These are phyloP conservation scores for Takifugu ocellatus DNA, from an alignment of 2,797 vertebrate genomes.

Conservation along the genomic window DNA sequence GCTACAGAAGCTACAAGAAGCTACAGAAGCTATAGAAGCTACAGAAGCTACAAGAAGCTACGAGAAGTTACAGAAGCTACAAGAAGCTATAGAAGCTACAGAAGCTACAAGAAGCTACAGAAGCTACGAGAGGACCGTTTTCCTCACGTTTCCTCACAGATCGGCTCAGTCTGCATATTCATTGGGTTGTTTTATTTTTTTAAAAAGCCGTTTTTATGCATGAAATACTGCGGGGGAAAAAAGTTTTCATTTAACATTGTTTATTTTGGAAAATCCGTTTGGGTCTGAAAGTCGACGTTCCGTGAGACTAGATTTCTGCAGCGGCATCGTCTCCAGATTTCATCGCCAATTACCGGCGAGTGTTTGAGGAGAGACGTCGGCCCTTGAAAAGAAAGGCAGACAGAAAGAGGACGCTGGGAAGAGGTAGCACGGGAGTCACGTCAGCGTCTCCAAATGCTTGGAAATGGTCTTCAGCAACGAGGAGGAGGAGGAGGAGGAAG, in stretches of 20 bases:
- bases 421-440: conserved; percentile 14
- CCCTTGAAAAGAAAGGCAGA: background rate
- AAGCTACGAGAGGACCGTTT: too few relatives aligned
- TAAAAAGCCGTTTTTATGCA: too few relatives aligned
- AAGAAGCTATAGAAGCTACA: too few relatives aligned
- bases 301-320: background rate
- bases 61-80: too few relatives aligned
- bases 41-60: background rate
- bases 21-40: background rate
- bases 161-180: too few relatives aligned
- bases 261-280: conserved; percentile 9
- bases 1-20: too few relatives aligned
- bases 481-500: background rate
- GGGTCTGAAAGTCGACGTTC: too few relatives aligned
- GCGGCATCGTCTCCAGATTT: conserved; percentile 20
- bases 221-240: background rate
- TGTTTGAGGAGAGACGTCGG: conserved; percentile 4
- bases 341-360: conserved; percentile 31
- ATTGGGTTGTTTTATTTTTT: too few relatives aligned
- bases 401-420: background rate
- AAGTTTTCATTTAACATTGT: conserved; percentile 17
- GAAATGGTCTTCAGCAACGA: conserved; percentile 28
- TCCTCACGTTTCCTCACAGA: too few relatives aligned
- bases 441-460: conserved; percentile 21
- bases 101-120: too few relatives aligned